Evolutionary conservation across 2,113 vertebrate species (phyloP).

Genomic region (Entelurus aequoreus): DNA sequence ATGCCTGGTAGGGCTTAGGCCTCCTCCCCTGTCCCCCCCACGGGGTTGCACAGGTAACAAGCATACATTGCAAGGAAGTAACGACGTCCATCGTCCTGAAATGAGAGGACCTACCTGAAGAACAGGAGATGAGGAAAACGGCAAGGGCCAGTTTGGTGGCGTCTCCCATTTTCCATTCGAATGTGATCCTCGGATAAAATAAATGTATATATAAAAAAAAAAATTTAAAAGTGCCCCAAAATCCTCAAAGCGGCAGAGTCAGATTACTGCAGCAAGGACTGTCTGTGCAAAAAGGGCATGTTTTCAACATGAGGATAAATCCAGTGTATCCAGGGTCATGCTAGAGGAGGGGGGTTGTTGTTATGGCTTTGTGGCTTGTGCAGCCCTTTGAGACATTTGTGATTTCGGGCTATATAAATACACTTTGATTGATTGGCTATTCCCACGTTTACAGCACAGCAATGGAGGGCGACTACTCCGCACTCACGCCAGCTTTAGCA

Average conservation of each 20-base stretch:
- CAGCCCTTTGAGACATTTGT: too few relatives aligned
- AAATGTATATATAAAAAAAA: neutral
- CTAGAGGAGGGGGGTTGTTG: slow-evolving; percentile 25
- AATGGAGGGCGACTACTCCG: slow-evolving; percentile 37
- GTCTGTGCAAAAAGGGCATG: slow-evolving; percentile 49
- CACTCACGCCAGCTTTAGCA: slow-evolving; percentile 25
- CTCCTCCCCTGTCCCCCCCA: neutral
- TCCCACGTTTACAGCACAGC: slow-evolving; percentile 50
- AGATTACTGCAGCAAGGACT: slow-evolving; percentile 26
- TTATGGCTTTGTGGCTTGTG: slow-evolving; percentile 11
- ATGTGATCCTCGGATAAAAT: slow-evolving; percentile 44
- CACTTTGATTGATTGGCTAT: too few relatives aligned
- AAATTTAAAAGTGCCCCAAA: slow-evolving; percentile 28
- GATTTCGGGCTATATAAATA: too few relatives aligned
- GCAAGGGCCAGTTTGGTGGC: slow-evolving; percentile 96
- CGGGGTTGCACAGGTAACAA: slow-evolving; percentile 20
- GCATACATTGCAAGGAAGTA: slow-evolving; percentile 19
- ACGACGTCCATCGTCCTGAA: slow-evolving; percentile 16
- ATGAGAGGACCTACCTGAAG: slow-evolving; percentile 86
- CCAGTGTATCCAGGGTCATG: slow-evolving; percentile 46
- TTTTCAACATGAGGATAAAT: slow-evolving; percentile 29
- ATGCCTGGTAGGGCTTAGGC: neutral
- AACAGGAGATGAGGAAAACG: slow-evolving; percentile 98
- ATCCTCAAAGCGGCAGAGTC: slow-evolving; percentile 19
- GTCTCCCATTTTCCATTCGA: slow-evolving; percentile 92